These are phyloP conservation scores for Alentia gelatinosa DNA, from an alignment of 2,888 invertebrate genomes.

Conservation along the genomic window DNA sequence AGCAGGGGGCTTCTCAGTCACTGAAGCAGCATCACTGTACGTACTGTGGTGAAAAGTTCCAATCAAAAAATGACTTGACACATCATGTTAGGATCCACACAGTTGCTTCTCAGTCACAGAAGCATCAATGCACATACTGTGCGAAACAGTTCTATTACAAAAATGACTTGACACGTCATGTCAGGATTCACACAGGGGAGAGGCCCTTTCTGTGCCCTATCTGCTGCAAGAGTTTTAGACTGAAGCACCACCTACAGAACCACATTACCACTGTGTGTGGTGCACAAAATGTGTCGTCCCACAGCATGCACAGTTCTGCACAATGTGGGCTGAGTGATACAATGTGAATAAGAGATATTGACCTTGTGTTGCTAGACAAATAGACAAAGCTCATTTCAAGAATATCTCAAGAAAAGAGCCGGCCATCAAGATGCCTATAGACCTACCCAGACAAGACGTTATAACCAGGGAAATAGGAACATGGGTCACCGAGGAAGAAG, in stretches of 20 bases:
- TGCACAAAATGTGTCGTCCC: background rate
- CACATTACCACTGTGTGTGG: background rate
- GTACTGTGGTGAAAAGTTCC: background rate
- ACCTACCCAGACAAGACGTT: too few relatives aligned
- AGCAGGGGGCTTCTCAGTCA: too few relatives aligned
- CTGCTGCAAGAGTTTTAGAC: background rate
- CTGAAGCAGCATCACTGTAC: too few relatives aligned
- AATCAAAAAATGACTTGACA: background rate
- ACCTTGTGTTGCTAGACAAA: too few relatives aligned
- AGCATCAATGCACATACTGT: background rate
- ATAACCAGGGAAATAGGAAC: too few relatives aligned
- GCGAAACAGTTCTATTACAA: background rate
- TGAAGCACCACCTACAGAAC: background rate
- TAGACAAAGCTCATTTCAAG: too few relatives aligned
- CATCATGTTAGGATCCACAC: background rate
- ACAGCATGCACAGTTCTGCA: too few relatives aligned
- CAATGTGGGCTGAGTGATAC: too few relatives aligned
- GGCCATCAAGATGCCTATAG: too few relatives aligned
- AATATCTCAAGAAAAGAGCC: too few relatives aligned
- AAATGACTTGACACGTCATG: background rate
- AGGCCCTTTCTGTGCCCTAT: background rate
- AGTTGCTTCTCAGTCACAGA: background rate
- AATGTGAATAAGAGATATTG: too few relatives aligned
- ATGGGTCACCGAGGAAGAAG: too few relatives aligned
- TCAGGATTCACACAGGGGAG: slow-evolving; percentile 18